Evolutionary conservation across 2,797 vertebrate genomes (phyloP).

Genomic region (Salarias fasciatus): DNA sequence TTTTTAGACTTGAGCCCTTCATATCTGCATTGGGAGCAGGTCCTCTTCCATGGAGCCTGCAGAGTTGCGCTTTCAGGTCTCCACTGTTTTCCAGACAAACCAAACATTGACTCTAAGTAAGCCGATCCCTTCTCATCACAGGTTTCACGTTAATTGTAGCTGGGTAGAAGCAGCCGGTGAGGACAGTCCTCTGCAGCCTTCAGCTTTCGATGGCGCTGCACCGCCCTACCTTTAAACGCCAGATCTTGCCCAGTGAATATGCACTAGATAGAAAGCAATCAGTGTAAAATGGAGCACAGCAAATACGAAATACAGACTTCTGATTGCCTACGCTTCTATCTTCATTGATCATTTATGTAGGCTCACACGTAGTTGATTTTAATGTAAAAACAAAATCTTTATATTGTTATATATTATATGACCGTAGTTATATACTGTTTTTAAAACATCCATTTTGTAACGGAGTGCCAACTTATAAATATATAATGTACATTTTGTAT

Average conservation of each 20-base stretch:
- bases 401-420: slow-evolving; percentile 72
- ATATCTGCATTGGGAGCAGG: too few species aligned
- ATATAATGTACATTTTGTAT: slow-evolving; percentile 91
- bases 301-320: slow-evolving; percentile 63
- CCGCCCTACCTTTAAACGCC: slow-evolving; percentile 64
- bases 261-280: slow-evolving; percentile 87
- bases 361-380: slow-evolving; percentile 70
- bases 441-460: slow-evolving; percentile 81
- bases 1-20: too few species aligned
- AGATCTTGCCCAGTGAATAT: slow-evolving; percentile 85
- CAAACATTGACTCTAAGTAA: too few species aligned
- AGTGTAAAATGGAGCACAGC: slow-evolving; percentile 84
- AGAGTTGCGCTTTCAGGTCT: too few species aligned
- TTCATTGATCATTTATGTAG: slow-evolving; percentile 63
- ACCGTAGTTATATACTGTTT: slow-evolving; percentile 81
- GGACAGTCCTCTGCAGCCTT: too few species aligned
- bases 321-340: slow-evolving; percentile 48
- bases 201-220: too few species aligned
- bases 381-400: slow-evolving; percentile 53
- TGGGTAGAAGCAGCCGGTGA: too few species aligned
- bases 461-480: slow-evolving; percentile 84
- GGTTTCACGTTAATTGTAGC: too few species aligned
- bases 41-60: too few species aligned
- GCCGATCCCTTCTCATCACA: too few species aligned
- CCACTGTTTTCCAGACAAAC: too few species aligned